These are phyloP conservation scores for Peromyscus aztecus DNA, from an alignment of 2,797 vertebrate species.

Conservation along the genomic window DNA sequence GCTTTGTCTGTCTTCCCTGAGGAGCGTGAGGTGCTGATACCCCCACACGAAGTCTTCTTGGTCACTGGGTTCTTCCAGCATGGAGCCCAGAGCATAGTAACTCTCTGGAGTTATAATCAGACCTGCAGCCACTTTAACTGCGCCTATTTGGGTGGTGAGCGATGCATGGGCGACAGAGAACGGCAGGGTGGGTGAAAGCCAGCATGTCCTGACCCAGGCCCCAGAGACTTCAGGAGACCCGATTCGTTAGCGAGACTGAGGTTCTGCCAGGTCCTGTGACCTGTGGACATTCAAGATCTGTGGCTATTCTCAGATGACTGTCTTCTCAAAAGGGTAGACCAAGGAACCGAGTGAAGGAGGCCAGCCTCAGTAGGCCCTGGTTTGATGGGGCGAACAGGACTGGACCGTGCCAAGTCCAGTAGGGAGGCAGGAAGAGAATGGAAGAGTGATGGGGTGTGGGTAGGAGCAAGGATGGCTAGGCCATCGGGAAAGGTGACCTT, in stretches of 20 bases:
- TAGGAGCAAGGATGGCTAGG: background rate
- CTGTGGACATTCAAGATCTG: background rate
- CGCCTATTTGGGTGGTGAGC: constrained; percentile 84
- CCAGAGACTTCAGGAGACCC: constrained; percentile 27
- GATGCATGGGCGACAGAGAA: constrained; percentile 43
- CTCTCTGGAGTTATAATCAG: constrained; percentile 79
- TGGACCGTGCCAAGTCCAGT: background rate
- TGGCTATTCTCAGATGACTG: constrained; percentile 35
- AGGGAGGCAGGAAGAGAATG: background rate
- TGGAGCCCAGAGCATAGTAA: constrained; percentile 64
- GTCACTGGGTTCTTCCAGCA: constrained; percentile 72
- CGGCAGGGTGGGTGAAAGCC: constrained; percentile 12
- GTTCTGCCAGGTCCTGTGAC: background rate
- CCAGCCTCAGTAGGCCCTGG: background rate
- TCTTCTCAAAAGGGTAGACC: background rate
- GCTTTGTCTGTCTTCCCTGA: constrained; percentile 79
- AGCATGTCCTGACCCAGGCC: background rate
- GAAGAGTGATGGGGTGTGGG: background rate
- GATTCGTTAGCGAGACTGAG: background rate
- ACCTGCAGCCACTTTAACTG: constrained; percentile 86
- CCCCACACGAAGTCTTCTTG: constrained; percentile 81
- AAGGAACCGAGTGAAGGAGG: constrained; percentile 1
- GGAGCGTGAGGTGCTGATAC: constrained; percentile 84
- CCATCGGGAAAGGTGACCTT: background rate
- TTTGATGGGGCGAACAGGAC: background rate